These are phyloP conservation scores for Drosophila bocqueti DNA, from an alignment of 1,140 invertebrate species.

Conservation along the genomic window DNA sequence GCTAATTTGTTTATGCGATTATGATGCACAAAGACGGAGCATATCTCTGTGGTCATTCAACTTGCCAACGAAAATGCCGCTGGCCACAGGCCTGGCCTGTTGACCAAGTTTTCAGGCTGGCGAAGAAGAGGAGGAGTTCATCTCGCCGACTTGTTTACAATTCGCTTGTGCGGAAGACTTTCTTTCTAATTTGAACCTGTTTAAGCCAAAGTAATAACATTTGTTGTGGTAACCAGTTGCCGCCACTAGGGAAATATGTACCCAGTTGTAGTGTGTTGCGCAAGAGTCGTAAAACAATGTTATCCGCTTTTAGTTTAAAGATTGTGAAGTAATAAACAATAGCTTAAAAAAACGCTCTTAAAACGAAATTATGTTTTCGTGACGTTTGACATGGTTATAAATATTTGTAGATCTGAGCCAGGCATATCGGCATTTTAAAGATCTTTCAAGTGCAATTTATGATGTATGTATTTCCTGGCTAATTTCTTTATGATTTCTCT, in stretches of 20 bases:
- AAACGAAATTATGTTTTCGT: background rate
- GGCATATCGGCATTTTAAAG: background rate
- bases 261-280: slow-evolving; percentile 36
- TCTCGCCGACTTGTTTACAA: slow-evolving; percentile 60
- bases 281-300: slow-evolving; percentile 14
- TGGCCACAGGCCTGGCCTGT: slow-evolving; percentile 1
- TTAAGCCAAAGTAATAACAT: slow-evolving; percentile 39
- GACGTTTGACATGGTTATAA: background rate
- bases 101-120: slow-evolving; percentile 63
- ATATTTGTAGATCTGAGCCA: background rate
- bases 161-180: slow-evolving; percentile 61
- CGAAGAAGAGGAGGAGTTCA: slow-evolving; percentile 14
- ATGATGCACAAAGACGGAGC: slow-evolving; percentile 9
- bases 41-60: slow-evolving; percentile 69
- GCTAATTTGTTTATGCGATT: background rate
- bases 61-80: slow-evolving; percentile 27
- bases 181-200: slow-evolving; percentile 79
- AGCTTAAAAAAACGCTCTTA: background rate
- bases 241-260: slow-evolving; percentile 26
- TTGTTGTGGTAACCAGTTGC: slow-evolving; percentile 37
- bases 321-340: background rate
- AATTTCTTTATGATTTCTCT: background rate
- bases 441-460: background rate
- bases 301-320: slow-evolving; percentile 2
- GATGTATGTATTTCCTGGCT: background rate